Conservation (phyloP, 2,113 vertebrate species). For the Donacobius atricapilla region DNA sequence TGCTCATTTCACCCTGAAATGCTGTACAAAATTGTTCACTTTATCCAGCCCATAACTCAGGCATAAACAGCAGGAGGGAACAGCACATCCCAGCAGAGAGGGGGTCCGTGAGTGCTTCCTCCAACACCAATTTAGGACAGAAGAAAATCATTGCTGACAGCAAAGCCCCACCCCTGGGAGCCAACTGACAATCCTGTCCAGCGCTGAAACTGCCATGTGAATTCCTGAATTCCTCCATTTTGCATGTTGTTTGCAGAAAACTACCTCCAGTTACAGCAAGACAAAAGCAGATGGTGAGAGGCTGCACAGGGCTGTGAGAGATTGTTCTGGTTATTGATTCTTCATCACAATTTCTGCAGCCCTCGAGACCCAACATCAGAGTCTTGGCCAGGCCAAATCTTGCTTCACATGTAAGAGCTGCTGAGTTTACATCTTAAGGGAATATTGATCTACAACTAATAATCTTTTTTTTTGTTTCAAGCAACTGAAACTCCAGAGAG, state of each 20-base stretch:
- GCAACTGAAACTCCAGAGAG: background rate
- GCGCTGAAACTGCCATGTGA: background rate
- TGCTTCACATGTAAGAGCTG: background rate
- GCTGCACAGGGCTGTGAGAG: background rate
- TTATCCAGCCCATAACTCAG: background rate
- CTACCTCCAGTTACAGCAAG: background rate
- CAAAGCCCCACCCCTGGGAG: background rate
- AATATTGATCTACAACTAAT: slow-evolving; percentile 40
- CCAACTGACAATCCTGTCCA: background rate
- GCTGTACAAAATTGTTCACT: background rate
- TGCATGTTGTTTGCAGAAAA: background rate
- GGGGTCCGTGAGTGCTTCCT: background rate
- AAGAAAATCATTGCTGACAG: background rate
- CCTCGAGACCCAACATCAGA: background rate
- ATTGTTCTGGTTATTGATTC: slow-evolving; percentile 31
- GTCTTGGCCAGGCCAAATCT: background rate
- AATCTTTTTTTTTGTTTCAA: background rate
- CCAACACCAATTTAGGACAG: background rate
- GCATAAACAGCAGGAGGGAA: background rate
- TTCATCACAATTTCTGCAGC: slow-evolving; percentile 13
- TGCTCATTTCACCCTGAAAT: background rate
- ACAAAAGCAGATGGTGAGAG: background rate
- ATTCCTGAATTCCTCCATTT: background rate
- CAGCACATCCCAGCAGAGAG: background rate
- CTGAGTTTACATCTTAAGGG: slow-evolving; percentile 26